Evolutionary conservation across 2,113 vertebrate species (phyloP).

Genomic region (Saimiri boliviensis): DNA sequence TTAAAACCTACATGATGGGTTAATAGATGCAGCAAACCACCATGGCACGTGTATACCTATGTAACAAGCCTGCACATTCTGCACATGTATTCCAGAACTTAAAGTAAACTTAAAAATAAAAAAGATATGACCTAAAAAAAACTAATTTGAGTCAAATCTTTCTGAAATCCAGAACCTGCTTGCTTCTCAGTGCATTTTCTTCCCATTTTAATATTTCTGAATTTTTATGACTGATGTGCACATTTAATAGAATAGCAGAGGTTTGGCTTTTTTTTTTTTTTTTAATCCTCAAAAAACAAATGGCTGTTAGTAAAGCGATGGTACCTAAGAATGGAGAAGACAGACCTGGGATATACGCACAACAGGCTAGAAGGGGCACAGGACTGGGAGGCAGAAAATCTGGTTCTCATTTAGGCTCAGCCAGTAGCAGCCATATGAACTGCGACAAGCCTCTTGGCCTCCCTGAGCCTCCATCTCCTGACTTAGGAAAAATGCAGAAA

Average conservation of each 20-base stretch:
- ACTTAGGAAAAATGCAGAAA: background rate
- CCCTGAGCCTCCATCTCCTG: background rate
- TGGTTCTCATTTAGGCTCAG: background rate
- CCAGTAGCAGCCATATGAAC: background rate
- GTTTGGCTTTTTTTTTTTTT: too few species aligned
- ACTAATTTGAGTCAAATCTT: background rate
- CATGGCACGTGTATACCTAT: too few species aligned
- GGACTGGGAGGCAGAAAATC: background rate
- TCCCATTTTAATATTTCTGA: background rate
- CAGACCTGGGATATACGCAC: fast-evolving
- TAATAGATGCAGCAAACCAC: too few species aligned
- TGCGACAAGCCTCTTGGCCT: background rate
- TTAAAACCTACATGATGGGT: too few species aligned
- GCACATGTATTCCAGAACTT: too few species aligned
- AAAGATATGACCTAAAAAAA: too few species aligned
- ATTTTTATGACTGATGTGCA: background rate
- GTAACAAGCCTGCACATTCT: too few species aligned
- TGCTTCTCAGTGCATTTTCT: background rate
- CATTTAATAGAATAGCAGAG: background rate
- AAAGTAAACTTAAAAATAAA: too few species aligned
- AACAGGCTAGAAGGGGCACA: fast-evolving
- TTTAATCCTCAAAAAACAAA: background rate
- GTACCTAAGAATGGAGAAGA: background rate
- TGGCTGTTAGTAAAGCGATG: background rate
- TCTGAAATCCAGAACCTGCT: background rate